These are phyloP conservation scores for Lagopus leucura DNA, from an alignment of 2,113 vertebrate genomes.

Conservation along the genomic window DNA sequence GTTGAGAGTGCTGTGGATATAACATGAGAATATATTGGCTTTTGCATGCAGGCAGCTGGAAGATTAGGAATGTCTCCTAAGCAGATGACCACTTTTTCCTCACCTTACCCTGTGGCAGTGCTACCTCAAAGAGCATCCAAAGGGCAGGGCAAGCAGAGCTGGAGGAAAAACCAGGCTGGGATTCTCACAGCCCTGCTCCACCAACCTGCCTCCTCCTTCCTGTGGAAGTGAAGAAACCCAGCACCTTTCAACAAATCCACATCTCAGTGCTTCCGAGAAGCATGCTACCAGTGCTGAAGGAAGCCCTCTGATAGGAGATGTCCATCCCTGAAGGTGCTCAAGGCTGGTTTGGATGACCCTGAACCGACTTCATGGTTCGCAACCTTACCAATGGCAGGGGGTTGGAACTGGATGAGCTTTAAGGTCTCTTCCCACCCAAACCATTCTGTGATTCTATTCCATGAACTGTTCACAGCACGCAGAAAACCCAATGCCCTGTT, in stretches of 20 bases:
- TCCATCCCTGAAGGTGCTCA: no score
- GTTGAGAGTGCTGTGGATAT: background rate
- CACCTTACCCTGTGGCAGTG: background rate
- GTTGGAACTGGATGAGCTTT: no score
- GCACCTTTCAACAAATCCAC: background rate
- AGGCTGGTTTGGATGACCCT: no score
- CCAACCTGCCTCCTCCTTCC: background rate
- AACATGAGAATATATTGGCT: background rate
- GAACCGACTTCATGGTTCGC: no score
- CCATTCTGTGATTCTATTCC: no score
- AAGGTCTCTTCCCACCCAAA: no score
- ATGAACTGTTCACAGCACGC: no score
- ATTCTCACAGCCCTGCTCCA: background rate
- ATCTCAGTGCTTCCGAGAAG: accelerated
- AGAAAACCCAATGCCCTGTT: no score
- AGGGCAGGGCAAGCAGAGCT: background rate
- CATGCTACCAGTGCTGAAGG: no score
- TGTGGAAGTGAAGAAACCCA: no score
- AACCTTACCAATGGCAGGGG: no score
- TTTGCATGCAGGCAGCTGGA: background rate
- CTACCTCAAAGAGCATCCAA: background rate
- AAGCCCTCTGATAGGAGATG: background rate
- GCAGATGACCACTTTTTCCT: background rate
- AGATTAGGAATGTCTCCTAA: accelerated
- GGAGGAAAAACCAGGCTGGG: background rate